Conservation (phyloP, 2,888 invertebrate species). For the Tetragonula carbonaria region DNA sequence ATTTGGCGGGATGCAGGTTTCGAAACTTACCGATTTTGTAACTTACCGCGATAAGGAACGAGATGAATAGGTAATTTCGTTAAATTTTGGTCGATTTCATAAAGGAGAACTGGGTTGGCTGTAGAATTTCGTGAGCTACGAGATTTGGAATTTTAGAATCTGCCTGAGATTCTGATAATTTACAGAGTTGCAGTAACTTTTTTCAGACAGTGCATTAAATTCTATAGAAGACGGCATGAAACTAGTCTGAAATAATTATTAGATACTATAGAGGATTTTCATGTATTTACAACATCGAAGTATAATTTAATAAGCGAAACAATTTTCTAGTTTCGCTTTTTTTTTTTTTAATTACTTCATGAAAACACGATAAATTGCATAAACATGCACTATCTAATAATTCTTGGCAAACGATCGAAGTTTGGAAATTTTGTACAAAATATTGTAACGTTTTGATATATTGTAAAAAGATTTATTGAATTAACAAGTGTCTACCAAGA, state of each 20-base stretch:
- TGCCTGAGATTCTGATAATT: not conserved
- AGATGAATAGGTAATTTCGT: not conserved
- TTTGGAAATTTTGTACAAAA: too few relatives aligned
- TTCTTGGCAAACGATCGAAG: too few relatives aligned
- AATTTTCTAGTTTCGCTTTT: too few relatives aligned
- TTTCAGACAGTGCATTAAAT: not conserved
- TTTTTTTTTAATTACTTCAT: too few relatives aligned
- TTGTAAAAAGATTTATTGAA: too few relatives aligned
- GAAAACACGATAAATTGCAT: too few relatives aligned
- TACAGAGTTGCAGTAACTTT: not conserved
- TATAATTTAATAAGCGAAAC: too few relatives aligned
- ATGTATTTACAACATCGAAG: too few relatives aligned
- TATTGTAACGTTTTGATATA: too few relatives aligned
- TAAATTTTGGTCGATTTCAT: not conserved
- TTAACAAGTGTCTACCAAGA: not conserved
- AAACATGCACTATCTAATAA: too few relatives aligned
- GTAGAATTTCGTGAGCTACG: not conserved
- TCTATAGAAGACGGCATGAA: not conserved
- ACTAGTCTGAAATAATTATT: not conserved
- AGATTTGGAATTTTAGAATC: not conserved
- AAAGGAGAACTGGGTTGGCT: too few relatives aligned
- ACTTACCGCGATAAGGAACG: not conserved
- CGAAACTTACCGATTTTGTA: constrained; percentile 15
- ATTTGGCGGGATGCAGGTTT: constrained; percentile 30
- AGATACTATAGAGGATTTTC: too few relatives aligned